Conservation (phyloP, 2,113 vertebrate species). For the Sitta europaea region DNA sequence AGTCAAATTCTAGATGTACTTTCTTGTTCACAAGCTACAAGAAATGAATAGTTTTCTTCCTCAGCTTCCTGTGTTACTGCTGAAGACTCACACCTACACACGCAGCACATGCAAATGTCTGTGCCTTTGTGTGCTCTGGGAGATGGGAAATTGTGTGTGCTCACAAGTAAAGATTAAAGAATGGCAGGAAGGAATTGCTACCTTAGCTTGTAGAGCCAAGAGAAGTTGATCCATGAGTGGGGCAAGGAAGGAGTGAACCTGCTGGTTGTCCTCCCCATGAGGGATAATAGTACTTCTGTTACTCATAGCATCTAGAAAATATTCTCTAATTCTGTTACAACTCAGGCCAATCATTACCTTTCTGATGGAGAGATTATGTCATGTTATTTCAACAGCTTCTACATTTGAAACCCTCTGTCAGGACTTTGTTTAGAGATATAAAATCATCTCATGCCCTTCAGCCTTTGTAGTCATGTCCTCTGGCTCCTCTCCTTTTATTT, state of each 20-base stretch:
- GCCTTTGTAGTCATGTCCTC: neutral
- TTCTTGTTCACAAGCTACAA: neutral
- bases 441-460: neutral
- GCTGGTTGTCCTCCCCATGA: neutral
- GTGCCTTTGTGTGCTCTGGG: neutral
- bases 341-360: neutral
- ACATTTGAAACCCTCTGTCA: neutral
- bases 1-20: neutral
- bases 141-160: neutral
- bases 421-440: neutral
- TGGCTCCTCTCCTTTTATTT: neutral
- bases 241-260: neutral
- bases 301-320: neutral
- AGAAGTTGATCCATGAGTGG: neutral
- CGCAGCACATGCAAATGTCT: neutral
- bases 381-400: neutral
- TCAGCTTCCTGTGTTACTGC: neutral
- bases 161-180: neutral
- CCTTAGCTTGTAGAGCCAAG: neutral
- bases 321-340: neutral
- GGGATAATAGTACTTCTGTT: neutral
- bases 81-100: neutral
- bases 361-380: neutral
- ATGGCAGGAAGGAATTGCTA: neutral
- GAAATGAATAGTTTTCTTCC: neutral